phyloP scores from a whole-genome alignment of 2,797 vertebrate species.

The Hippoglossus hippoglossus region DNA sequence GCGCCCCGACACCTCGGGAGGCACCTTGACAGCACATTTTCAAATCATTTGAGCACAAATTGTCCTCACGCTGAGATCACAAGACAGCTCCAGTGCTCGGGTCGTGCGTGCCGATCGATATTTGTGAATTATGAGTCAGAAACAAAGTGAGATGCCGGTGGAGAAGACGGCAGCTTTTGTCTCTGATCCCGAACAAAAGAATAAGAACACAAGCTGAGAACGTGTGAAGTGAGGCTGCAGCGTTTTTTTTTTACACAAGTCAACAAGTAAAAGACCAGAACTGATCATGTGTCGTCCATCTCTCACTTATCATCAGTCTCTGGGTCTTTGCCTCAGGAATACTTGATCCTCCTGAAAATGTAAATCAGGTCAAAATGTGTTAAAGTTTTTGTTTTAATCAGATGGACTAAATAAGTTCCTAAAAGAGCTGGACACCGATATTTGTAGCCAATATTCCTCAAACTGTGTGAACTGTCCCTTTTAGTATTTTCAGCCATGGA shows the following conservation, averaged over 20 bases:
- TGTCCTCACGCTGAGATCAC: constrained; percentile 53
- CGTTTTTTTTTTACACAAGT: background rate
- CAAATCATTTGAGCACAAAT: constrained; percentile 55
- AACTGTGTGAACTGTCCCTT: too few relatives aligned
- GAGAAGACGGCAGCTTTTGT: constrained; percentile 13
- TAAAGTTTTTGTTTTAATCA: too few relatives aligned
- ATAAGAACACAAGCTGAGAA: background rate
- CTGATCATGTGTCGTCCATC: background rate
- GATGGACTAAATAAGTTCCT: too few relatives aligned
- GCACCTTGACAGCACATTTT: constrained; percentile 32
- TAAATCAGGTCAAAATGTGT: too few relatives aligned
- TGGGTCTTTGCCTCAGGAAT: too few relatives aligned
- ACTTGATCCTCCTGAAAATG: too few relatives aligned
- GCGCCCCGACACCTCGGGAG: constrained; percentile 35
- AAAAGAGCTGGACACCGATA: too few relatives aligned
- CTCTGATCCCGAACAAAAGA: constrained; percentile 2
- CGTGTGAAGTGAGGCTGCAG: background rate
- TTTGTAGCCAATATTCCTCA: too few relatives aligned
- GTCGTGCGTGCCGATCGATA: constrained; percentile 44
- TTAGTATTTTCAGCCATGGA: too few relatives aligned
- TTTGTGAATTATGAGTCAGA: constrained; percentile 57
- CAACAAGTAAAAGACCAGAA: background rate
- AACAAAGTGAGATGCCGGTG: constrained; percentile 12
- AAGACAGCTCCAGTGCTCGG: constrained; percentile 25
- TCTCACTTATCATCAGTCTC: too few relatives aligned